Conservation (phyloP, 2,888 invertebrate species). For the Agapetus fuscipes region DNA sequence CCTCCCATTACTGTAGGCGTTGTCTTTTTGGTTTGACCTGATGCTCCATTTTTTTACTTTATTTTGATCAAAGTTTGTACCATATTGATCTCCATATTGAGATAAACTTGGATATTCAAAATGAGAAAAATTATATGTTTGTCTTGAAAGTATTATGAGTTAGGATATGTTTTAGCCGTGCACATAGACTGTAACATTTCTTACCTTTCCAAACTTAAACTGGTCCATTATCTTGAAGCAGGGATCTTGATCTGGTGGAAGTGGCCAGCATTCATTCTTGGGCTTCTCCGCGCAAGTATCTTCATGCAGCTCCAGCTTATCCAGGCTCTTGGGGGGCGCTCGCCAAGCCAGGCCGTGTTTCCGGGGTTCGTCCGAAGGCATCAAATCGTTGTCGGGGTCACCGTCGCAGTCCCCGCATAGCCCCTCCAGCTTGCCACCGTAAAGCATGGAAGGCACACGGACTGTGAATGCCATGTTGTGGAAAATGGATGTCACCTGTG, state of each 20-base stretch:
- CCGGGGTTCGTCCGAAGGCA: slow-evolving; percentile 22
- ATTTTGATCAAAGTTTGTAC: no score
- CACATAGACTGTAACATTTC: no score
- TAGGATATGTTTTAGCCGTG: no score
- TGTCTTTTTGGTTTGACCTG: no score
- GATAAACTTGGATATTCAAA: no score
- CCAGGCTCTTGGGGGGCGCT: slow-evolving; percentile 37
- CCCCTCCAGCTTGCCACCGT: slow-evolving; percentile 64
- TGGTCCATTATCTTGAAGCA: slow-evolving; percentile 54
- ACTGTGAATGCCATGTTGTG: slow-evolving; percentile 43
- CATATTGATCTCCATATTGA: no score
- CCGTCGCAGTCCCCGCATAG: slow-evolving; percentile 70
- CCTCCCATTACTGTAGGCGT: no score
- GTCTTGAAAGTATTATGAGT: no score
- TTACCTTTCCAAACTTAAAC: slow-evolving; percentile 44
- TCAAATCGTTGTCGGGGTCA: slow-evolving; percentile 46
- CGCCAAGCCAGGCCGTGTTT: slow-evolving; percentile 49
- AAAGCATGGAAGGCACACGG: slow-evolving; percentile 63
- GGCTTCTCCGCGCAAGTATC: slow-evolving; percentile 40
- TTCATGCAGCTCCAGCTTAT: slow-evolving; percentile 37
- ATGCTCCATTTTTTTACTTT: no score
- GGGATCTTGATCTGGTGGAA: slow-evolving; percentile 54
- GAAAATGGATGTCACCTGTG: slow-evolving; percentile 23
- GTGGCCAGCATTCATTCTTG: slow-evolving; percentile 37
- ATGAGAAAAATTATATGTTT: no score